These are phyloP conservation scores for Eulithis testata DNA, from an alignment of 2,888 invertebrate genomes.

Conservation along the genomic window DNA sequence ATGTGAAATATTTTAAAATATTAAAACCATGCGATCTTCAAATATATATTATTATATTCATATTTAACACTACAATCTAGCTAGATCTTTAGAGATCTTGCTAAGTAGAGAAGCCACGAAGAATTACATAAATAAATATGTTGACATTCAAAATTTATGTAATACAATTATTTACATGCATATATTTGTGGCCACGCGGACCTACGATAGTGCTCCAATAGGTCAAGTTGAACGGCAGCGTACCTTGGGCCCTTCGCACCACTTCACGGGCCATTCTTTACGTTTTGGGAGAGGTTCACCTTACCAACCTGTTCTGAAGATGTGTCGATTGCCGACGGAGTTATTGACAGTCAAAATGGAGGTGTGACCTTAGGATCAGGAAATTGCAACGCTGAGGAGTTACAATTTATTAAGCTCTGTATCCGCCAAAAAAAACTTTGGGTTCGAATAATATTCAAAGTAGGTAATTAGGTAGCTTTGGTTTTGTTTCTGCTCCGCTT, in stretches of 20 bases:
- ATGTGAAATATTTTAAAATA: too few species aligned
- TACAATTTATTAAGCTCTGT: too few species aligned
- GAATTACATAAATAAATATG: background rate
- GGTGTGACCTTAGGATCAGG: constrained; percentile 8
- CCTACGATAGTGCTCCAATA: constrained; percentile 42
- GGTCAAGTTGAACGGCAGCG: constrained; percentile 42
- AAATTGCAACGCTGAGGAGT: background rate
- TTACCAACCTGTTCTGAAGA: constrained; percentile 35
- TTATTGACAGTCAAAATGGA: constrained; percentile 15
- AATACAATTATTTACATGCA: constrained; percentile 11
- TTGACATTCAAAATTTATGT: constrained; percentile 21
- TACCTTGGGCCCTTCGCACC: constrained; percentile 25
- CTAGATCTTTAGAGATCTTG: too few species aligned
- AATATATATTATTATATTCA: too few species aligned
- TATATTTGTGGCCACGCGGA: constrained; percentile 29
- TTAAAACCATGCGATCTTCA: too few species aligned
- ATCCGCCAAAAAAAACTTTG: too few species aligned
- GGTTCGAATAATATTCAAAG: too few species aligned
- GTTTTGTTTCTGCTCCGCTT: too few species aligned
- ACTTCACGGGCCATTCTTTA: constrained; percentile 5
- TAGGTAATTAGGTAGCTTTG: too few species aligned
- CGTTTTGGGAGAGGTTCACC: constrained; percentile 40
- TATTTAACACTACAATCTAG: too few species aligned
- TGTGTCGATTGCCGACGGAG: constrained; percentile 19
- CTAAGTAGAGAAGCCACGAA: background rate